Base-by-base conservation (phyloP, 2,113 vertebrate species). In the Leucopsar rothschildi region DNA sequence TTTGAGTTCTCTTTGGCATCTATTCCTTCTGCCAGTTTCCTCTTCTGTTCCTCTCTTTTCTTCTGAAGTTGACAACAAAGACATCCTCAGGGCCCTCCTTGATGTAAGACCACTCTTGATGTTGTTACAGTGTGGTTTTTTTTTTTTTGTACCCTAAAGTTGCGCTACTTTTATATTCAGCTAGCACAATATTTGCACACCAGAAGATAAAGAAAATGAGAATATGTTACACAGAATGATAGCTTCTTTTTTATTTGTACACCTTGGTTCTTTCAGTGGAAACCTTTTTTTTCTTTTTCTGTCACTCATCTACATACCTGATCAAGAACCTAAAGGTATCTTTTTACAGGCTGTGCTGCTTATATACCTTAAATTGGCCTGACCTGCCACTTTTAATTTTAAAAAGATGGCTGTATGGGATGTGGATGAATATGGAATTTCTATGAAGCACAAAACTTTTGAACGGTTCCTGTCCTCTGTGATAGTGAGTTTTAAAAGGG, bases 21-120 rank as follows among this genome's bases (percentile, higher is more conserved):
- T 99, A 99, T 99, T 99, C 98, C 99, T 99, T 99, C 99, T 99
- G 99, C 99, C 99, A 99, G 99, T 98, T 99, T 99, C 99, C 99
- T 99, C 99, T 99, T 99, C 99, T 99, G 99, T 99, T 99, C 98
- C 99, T 99, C 99, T 99, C 99, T 99, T 99, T 99, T 99, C 99
- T 99, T 99, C 99, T 99, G 99, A 99, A 99, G 99, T 99, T 99
- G 99, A 99, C 99, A 99, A 99, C 99, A 99, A 99, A 99, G 99
- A 99, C 99, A 99, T 99, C 99, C 99, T 99, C 99, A 98, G 99
- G 99, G 99, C 98, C 99, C 98, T 99, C 99, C 99, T 99, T 99
- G 99, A 99, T 99, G 99, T 99, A 98, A 99, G 99, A 99, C 99
- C 99, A 98, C 99, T 99, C 99, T 99, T 99, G 99, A 99, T 99